These are phyloP conservation scores for Neodontobutis hainanensis DNA, from an alignment of 2,113 vertebrate genomes.

Conservation along the genomic window DNA sequence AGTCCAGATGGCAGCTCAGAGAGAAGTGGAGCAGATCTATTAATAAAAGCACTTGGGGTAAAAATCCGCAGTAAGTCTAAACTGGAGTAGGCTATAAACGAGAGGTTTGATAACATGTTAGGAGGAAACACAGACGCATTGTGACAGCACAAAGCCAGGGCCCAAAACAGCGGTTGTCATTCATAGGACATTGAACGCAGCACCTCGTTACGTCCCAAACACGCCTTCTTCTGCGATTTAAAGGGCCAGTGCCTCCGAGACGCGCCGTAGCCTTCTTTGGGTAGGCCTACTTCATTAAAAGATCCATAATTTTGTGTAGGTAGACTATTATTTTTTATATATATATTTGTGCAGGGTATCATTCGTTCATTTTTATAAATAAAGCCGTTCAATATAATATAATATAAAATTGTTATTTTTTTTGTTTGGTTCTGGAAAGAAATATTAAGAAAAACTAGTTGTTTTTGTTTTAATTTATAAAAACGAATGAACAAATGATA, in stretches of 20 bases:
- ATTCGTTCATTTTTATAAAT: no score
- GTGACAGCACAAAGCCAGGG: slow-evolving; percentile 53
- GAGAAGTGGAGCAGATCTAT: neutral
- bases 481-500: no score
- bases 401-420: no score
- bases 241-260: slow-evolving; percentile 61
- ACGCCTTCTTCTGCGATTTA: slow-evolving; percentile 67
- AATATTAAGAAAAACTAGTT: no score
- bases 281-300: no score
- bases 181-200: slow-evolving; percentile 39
- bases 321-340: no score
- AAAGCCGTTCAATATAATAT: no score
- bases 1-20: neutral
- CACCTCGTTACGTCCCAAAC: slow-evolving; percentile 40
- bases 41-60: neutral
- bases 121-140: slow-evolving; percentile 12
- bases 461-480: no score
- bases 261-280: no score
- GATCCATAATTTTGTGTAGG: no score
- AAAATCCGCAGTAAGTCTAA: neutral
- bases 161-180: slow-evolving; percentile 34
- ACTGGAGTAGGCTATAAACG: neutral
- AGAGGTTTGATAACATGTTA: slow-evolving; percentile 13
- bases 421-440: no score
- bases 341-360: no score